Evolutionary conservation across 2,113 vertebrate genomes (phyloP), one percentile per base, ranked within the genome.

Genomic region (Paralichthys olivaceus): DNA sequence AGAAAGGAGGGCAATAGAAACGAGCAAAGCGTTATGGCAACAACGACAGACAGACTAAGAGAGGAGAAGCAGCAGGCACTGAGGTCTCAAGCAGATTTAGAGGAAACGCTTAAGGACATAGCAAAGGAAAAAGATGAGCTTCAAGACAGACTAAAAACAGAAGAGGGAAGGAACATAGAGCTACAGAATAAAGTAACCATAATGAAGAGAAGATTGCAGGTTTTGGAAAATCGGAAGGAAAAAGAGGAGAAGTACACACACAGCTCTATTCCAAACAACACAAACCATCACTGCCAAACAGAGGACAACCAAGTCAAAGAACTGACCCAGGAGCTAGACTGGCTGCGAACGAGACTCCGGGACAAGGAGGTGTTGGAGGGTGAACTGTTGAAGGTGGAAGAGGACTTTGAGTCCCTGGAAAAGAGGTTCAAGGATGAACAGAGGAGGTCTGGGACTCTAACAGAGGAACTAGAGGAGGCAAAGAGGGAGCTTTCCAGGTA

Each of bases 241-340:
- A 97, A 96, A 85, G 97, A 96, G 56, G 97, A 95, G 84, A 96
- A 93, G 51, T 90, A 91, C 68, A 84, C 81, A 57, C 95, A 95
- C 77, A 91, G 89, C n/a, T 95, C 95, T 47, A 47, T 85, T 56
- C 64, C 84, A 53, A 84, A 84, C 60, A 90, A 85, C 71, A 80
- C 85, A 28, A 87, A 90, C 74, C 90, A 96, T 83, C 67, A 47
- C 51, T 86, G 87, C 68, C 96, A 97, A 81, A 94, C 96, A 25
- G 96, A 97, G 72, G 96, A 99, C 90, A 99, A 97, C 90, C 97
- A 96, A 90, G 95, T 99, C 65, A 97, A 95, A 93, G 97, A 98
- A 78, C 93, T 99, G 82, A 96, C 95, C 64, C 93, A 96, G 79
- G 97, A 99, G 91, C 94, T 98, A 12, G 97, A 98, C 57, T 92